phyloP scores from a whole-genome alignment of 2,888 invertebrate genomes.

The Ectemnius lituratus region DNA sequence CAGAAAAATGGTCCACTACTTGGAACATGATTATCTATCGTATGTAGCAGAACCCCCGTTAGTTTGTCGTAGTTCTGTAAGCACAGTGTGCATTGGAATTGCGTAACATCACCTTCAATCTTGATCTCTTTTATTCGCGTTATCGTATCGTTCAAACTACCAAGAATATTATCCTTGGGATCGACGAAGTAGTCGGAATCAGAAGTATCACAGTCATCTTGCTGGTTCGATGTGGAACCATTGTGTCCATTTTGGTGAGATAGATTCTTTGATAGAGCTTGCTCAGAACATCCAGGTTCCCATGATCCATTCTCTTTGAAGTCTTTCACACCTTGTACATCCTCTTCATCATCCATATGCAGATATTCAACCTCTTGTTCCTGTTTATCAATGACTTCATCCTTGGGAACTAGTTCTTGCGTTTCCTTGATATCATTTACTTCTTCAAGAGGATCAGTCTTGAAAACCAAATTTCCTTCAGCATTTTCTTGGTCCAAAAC shows the following conservation, averaged over 20 bases:
- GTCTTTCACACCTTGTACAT: background rate
- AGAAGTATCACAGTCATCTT: slow-evolving; percentile 40
- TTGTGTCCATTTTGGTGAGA: background rate
- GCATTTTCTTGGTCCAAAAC: slow-evolving; percentile 28
- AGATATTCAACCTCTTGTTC: slow-evolving; percentile 29
- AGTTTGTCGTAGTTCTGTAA: slow-evolving; percentile 70
- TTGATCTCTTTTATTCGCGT: slow-evolving; percentile 74
- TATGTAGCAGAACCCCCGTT: slow-evolving; percentile 66
- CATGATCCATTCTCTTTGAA: background rate
- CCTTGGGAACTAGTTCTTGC: background rate
- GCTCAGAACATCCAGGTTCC: slow-evolving; percentile 13
- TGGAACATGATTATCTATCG: slow-evolving; percentile 73
- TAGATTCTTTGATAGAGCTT: background rate
- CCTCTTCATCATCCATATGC: slow-evolving; percentile 9
- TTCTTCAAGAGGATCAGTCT: slow-evolving; percentile 21
- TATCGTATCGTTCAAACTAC: slow-evolving; percentile 73
- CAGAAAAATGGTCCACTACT: slow-evolving; percentile 79
- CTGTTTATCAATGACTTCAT: slow-evolving; percentile 14
- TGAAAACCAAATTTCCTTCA: slow-evolving; percentile 6
- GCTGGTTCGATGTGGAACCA: background rate
- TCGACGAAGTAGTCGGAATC: slow-evolving; percentile 67
- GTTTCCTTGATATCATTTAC: slow-evolving; percentile 11
- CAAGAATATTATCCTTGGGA: slow-evolving; percentile 65
- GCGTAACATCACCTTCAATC: slow-evolving; percentile 55
- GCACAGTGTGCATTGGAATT: slow-evolving; percentile 74